These are phyloP conservation scores for Centroberyx gerrardi DNA, from an alignment of 2,797 vertebrate species.

Conservation along the genomic window DNA sequence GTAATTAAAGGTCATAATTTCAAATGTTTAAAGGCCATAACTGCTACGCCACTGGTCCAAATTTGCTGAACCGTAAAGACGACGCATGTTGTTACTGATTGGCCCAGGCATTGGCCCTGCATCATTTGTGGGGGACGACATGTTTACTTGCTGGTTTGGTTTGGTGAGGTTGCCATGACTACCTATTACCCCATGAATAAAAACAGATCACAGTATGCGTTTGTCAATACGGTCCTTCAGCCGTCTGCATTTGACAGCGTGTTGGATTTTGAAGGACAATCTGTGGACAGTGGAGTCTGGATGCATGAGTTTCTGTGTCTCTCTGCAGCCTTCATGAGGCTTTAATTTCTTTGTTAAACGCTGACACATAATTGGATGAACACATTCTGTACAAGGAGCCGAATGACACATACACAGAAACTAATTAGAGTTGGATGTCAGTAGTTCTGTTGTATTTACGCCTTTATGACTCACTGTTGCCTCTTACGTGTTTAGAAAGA, in stretches of 20 bases:
- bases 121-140: too few relatives aligned
- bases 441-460: background rate
- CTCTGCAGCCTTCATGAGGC: constrained; percentile 26
- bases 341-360: constrained; percentile 28
- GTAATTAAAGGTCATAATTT: background rate
- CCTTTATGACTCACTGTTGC: constrained; percentile 30
- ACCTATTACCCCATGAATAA: background rate
- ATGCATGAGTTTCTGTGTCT: constrained; percentile 8
- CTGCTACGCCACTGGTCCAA: too few relatives aligned
- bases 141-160: background rate
- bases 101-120: too few relatives aligned
- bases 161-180: background rate
- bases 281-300: too few relatives aligned
- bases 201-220: background rate
- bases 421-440: constrained; percentile 35
- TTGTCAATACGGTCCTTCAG: too few relatives aligned
- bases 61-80: too few relatives aligned
- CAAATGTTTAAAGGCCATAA: too few relatives aligned
- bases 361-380: constrained; percentile 37
- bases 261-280: background rate
- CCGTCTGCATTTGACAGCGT: background rate
- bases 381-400: constrained; percentile 12
- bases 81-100: too few relatives aligned
- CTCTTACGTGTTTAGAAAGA: constrained; percentile 33
- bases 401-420: constrained; percentile 41